Conservation (phyloP, 1,140 invertebrate genomes). For the Drosophila neocordata region DNA sequence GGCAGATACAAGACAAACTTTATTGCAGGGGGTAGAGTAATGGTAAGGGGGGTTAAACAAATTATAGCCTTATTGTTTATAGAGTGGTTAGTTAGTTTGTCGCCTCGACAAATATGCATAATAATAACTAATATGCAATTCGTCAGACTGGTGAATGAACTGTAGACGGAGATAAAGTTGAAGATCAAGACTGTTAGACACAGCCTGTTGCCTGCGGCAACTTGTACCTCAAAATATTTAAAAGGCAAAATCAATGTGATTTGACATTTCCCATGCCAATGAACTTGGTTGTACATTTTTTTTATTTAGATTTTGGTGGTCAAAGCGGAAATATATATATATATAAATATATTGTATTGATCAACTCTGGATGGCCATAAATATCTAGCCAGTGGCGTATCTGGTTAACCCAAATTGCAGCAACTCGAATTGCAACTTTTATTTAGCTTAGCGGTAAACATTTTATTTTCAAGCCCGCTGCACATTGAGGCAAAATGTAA, state of each 20-base stretch:
- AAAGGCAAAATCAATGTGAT: conserved; percentile 35
- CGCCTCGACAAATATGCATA: conserved; percentile 61
- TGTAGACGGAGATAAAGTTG: conserved; percentile 29
- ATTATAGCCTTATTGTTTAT: conserved; percentile 55
- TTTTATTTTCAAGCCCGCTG: conserved; percentile 62
- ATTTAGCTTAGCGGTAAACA: conserved; percentile 48
- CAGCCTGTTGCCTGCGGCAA: conserved; percentile 10
- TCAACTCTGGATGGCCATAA: conserved; percentile 34
- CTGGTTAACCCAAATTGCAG: conserved; percentile 61
- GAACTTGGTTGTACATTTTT: conserved; percentile 53
- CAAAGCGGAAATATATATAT: conserved; percentile 39
- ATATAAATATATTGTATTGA: conserved; percentile 28
- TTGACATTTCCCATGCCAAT: conserved; percentile 40
- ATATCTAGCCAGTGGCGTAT: conserved; percentile 23
- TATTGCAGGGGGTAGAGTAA: background rate
- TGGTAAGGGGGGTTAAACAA: conserved; percentile 13
- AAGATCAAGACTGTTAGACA: background rate
- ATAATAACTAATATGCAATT: conserved; percentile 45
- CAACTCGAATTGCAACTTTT: conserved; percentile 66
- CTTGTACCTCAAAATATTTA: conserved; percentile 29
- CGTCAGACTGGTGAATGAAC: conserved; percentile 67
- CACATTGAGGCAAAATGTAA: conserved; percentile 61
- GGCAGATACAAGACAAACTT: conserved; percentile 2
- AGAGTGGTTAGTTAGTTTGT: conserved; percentile 53
- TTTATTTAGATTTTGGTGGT: conserved; percentile 2